phyloP scores from a whole-genome alignment of 2,888 invertebrate genomes.

The Nephrotoma appendiculata region DNA sequence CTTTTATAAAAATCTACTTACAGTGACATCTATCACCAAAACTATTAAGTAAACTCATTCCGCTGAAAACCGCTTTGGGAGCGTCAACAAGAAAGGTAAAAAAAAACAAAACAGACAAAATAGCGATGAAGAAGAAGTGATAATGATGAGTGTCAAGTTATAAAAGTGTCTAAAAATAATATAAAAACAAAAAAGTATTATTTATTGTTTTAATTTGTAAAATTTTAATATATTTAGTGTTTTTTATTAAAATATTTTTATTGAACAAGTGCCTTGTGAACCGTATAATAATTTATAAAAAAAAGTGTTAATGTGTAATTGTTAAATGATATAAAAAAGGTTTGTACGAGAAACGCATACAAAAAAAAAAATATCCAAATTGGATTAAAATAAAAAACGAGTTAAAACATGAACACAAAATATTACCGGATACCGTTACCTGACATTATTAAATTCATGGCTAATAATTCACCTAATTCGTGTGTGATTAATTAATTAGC shows the following conservation, averaged over 20 bases:
- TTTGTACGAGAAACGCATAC: not conserved
- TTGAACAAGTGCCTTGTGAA: not conserved
- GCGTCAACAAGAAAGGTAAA: not conserved
- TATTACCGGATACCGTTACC: not conserved
- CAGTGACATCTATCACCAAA: not conserved
- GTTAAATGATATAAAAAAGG: not conserved
- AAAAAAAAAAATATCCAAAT: not conserved
- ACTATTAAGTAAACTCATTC: not conserved
- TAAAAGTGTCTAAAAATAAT: not conserved
- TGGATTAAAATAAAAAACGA: not conserved
- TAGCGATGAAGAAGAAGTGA: not conserved
- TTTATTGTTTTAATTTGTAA: not conserved
- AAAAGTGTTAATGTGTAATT: not conserved
- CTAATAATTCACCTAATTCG: not conserved
- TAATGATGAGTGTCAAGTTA: not conserved
- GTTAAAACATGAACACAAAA: not conserved
- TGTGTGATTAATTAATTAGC: not conserved
- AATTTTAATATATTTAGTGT: not conserved
- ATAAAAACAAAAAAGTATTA: not conserved
- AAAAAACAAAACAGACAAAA: not conserved
- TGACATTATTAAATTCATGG: not conserved
- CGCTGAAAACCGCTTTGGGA: not conserved
- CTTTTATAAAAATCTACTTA: not conserved
- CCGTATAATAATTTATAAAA: not conserved
- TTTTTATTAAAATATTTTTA: not conserved